These are phyloP conservation scores for Phocides pigmalion DNA, from an alignment of 1,140 invertebrate genomes.

Conservation along the genomic window DNA sequence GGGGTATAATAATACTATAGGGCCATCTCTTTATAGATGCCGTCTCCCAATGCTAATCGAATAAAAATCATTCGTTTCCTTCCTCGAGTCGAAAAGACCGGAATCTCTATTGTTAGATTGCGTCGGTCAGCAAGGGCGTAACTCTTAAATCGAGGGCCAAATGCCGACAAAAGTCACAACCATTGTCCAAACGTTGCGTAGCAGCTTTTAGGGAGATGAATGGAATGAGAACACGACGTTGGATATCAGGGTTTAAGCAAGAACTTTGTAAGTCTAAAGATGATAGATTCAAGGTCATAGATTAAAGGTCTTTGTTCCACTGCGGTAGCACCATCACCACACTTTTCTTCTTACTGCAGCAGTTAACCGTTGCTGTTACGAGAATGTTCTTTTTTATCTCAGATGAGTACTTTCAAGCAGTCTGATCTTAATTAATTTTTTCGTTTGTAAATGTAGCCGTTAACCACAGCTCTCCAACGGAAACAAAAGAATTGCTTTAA, in stretches of 20 bases:
- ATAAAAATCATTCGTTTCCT: slow-evolving; percentile 67
- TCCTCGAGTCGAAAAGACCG: slow-evolving; percentile 46
- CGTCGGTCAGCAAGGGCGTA: slow-evolving; percentile 50
- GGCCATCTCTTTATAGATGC: slow-evolving; percentile 41
- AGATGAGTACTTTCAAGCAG: too few relatives aligned
- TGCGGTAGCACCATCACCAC: too few relatives aligned
- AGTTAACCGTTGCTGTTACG: too few relatives aligned
- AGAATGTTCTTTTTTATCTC: too few relatives aligned
- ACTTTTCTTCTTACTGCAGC: too few relatives aligned
- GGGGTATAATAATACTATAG: slow-evolving; percentile 13
- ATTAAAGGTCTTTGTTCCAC: too few relatives aligned
- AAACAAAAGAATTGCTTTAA: too few relatives aligned
- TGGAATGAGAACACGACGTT: slow-evolving; percentile 4
- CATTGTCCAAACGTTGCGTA: slow-evolving; percentile 33
- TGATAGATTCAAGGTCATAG: background rate
- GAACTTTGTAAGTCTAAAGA: background rate
- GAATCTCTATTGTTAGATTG: slow-evolving; percentile 43
- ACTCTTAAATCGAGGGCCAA: slow-evolving; percentile 42
- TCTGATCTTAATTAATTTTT: too few relatives aligned
- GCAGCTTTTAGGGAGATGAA: slow-evolving; percentile 30
- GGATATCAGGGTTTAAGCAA: background rate
- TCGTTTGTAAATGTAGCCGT: too few relatives aligned
- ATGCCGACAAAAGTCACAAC: slow-evolving; percentile 35
- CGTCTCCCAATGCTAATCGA: slow-evolving; percentile 56
- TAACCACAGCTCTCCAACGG: too few relatives aligned